phyloP scores from a whole-genome alignment of 2,797 vertebrate species.

The Melanotaenia trifasciata region DNA sequence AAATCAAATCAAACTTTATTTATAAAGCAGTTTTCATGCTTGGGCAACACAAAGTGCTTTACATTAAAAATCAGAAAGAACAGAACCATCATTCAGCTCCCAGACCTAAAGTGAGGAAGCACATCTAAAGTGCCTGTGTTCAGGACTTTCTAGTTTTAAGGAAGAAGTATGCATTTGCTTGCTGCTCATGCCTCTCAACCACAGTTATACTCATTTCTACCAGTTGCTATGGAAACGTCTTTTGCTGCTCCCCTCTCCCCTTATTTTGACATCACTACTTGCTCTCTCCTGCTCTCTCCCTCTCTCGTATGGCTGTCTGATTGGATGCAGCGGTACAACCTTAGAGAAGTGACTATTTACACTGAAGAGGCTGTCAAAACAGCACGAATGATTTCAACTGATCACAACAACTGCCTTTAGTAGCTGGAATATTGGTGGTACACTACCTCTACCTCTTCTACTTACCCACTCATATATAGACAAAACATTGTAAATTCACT shows the following conservation, averaged over 20 bases:
- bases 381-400: slow-evolving; percentile 42
- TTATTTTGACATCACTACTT: slow-evolving; percentile 67
- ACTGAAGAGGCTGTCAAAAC: slow-evolving; percentile 62
- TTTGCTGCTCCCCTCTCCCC: slow-evolving; percentile 63
- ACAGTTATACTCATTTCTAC: slow-evolving; percentile 79
- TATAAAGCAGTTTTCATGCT: too few species aligned
- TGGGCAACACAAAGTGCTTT: too few species aligned
- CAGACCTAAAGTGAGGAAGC: slow-evolving; percentile 17
- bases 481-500: slow-evolving; percentile 6
- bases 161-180: slow-evolving; percentile 79
- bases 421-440: slow-evolving; percentile 2
- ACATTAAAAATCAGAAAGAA: slow-evolving; percentile 13
- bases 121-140: slow-evolving; percentile 46
- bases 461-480: not conserved
- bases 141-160: slow-evolving; percentile 65
- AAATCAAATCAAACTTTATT: too few species aligned
- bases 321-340: slow-evolving; percentile 64
- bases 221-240: slow-evolving; percentile 84
- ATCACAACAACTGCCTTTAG: slow-evolving; percentile 40
- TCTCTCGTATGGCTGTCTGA: slow-evolving; percentile 60
- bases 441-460: slow-evolving; percentile 1
- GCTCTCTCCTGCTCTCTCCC: slow-evolving; percentile 21
- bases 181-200: slow-evolving; percentile 82
- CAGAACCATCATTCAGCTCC: slow-evolving; percentile 21
- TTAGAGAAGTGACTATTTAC: slow-evolving; percentile 64